Evolutionary conservation across 1,140 invertebrate species (phyloP).

Genomic region (Eurosta solidaginis): DNA sequence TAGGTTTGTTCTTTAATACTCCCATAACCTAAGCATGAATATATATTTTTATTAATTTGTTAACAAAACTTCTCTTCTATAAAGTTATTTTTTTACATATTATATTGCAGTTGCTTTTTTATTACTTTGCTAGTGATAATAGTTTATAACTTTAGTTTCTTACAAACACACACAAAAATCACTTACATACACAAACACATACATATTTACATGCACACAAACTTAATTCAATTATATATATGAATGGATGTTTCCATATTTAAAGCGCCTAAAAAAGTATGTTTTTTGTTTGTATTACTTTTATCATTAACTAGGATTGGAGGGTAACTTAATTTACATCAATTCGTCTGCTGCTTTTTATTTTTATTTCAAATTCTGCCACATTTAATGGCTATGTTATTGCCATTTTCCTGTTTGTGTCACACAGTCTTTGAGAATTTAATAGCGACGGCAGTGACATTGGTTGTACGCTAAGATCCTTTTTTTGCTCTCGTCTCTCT

Average conservation of each 20-base stretch:
- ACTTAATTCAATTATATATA: neutral
- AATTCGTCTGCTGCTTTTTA: neutral
- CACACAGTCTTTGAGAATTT: neutral
- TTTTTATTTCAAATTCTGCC: neutral
- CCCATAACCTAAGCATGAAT: no score
- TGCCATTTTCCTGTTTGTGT: neutral
- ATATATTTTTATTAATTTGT: no score
- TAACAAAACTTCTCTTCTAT: no score
- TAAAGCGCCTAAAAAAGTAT: slow-evolving; percentile 19
- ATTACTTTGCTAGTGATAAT: neutral
- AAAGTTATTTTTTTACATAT: no score
- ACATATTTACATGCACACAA: neutral
- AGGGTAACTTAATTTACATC: slow-evolving; percentile 25
- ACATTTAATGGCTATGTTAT: slow-evolving; percentile 19
- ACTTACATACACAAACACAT: neutral
- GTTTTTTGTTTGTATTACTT: neutral
- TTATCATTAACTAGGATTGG: neutral
- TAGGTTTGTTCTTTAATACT: no score
- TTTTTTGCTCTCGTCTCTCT: neutral
- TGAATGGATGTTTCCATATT: neutral
- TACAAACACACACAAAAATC: neutral
- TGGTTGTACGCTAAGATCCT: neutral
- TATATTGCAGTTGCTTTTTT: no score
- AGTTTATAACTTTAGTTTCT: neutral
- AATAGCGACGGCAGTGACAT: neutral